Conservation (phyloP, 1,140 invertebrate genomes). For the Temnothorax nylanderi region DNA sequence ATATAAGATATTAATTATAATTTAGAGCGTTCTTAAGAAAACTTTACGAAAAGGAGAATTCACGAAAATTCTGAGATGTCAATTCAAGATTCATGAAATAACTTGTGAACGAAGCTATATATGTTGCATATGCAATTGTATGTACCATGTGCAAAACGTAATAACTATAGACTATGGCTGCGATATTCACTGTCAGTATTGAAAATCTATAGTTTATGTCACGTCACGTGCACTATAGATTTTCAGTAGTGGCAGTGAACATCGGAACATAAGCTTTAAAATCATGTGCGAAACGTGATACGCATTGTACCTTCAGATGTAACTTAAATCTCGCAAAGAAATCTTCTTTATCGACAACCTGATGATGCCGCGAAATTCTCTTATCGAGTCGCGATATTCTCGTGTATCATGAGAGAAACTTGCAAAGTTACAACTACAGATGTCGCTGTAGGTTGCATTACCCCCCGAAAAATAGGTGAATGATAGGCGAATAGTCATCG, state of each 20-base stretch:
- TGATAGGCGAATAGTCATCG: background rate
- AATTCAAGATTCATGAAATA: background rate
- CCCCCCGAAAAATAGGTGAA: background rate
- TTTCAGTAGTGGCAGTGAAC: too few relatives aligned
- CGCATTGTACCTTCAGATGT: background rate
- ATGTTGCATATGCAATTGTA: too few relatives aligned
- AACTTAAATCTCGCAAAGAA: background rate
- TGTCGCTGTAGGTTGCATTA: constrained; percentile 6
- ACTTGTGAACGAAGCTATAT: background rate
- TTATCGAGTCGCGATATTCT: constrained; percentile 12
- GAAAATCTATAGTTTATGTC: too few relatives aligned
- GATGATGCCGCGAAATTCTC: background rate
- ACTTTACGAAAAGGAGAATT: background rate
- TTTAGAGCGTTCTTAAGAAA: background rate
- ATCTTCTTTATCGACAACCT: constrained; percentile 52
- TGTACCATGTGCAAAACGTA: background rate
- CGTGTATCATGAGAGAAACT: background rate
- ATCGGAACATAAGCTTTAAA: too few relatives aligned
- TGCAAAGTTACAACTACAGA: background rate
- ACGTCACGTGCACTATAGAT: too few relatives aligned
- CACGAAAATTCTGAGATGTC: background rate
- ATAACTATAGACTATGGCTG: too few relatives aligned
- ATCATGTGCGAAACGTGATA: background rate
- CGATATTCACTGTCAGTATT: too few relatives aligned
- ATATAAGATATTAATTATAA: background rate